These are phyloP conservation scores for Lordiphosa fenestrarum DNA, from an alignment of 2,888 invertebrate genomes.

Conservation along the genomic window DNA sequence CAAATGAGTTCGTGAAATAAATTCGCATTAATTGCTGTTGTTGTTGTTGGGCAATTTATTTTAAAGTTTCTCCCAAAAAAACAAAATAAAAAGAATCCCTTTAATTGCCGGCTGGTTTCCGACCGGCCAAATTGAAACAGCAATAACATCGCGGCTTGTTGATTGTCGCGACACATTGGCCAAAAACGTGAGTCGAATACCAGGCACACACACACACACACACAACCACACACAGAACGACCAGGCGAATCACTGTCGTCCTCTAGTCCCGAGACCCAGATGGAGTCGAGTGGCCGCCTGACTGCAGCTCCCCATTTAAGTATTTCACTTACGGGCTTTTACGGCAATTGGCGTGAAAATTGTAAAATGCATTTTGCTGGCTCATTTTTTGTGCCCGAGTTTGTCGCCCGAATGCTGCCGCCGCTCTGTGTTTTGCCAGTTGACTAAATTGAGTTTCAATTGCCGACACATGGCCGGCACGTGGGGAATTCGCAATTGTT, in stretches of 20 bases:
- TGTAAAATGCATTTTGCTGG: conserved; percentile 61
- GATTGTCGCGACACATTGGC: conserved; percentile 70
- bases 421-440: conserved; percentile 41
- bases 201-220: conserved; percentile 4
- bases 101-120: no score
- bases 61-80: conserved; percentile 46
- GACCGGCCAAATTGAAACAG: conserved; percentile 27
- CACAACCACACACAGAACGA: conserved; percentile 8
- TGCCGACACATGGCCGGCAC: conserved; percentile 62
- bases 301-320: conserved; percentile 56
- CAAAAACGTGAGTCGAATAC: conserved; percentile 65
- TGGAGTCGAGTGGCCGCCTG: conserved; percentile 8
- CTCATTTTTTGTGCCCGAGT: conserved; percentile 23
- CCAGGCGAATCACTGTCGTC: conserved; percentile 28
- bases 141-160: conserved; percentile 54
- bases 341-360: conserved; percentile 70
- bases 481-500: conserved; percentile 63
- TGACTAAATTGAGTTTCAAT: conserved; percentile 71
- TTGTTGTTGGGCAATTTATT: conserved; percentile 60
- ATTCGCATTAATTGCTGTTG: conserved; percentile 67
- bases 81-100: conserved; percentile 31
- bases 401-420: background rate
- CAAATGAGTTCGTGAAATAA: conserved; percentile 67
- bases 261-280: conserved; percentile 15
- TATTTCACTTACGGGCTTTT: conserved; percentile 68